These are phyloP conservation scores for Lathronympha strigana DNA, from an alignment of 2,888 invertebrate species.

Conservation along the genomic window DNA sequence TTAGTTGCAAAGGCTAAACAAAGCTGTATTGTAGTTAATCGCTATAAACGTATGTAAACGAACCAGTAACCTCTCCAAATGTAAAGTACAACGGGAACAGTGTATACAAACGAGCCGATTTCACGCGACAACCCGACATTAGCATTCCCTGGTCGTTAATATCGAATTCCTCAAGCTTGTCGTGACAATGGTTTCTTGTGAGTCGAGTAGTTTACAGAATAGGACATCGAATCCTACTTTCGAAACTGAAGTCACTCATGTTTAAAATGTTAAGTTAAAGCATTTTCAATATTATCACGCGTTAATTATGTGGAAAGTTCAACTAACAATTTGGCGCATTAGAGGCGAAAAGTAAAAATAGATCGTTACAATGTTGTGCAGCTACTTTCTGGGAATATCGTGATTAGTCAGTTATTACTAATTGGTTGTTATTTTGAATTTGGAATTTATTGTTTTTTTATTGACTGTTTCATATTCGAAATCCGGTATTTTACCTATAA, in stretches of 20 bases:
- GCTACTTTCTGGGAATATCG: slow-evolving; percentile 25
- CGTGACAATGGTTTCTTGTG: slow-evolving; percentile 57
- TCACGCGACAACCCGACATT: slow-evolving; percentile 56
- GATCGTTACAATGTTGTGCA: slow-evolving; percentile 33
- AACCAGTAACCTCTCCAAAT: slow-evolving; percentile 42
- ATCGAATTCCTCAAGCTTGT: slow-evolving; percentile 61
- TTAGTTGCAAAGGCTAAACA: slow-evolving; percentile 17
- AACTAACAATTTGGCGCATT: background rate
- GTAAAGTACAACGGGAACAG: slow-evolving; percentile 47
- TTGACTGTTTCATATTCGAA: background rate
- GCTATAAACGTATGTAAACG: slow-evolving; percentile 34
- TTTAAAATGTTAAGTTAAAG: background rate
- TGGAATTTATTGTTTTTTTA: slow-evolving; percentile 22
- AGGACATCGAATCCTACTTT: slow-evolving; percentile 44
- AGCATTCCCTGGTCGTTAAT: slow-evolving; percentile 59
- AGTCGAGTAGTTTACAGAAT: slow-evolving; percentile 60
- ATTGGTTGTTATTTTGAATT: slow-evolving; percentile 24
- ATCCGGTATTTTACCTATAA: too few relatives aligned
- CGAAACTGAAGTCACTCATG: slow-evolving; percentile 5
- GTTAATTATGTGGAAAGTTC: background rate
- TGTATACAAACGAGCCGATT: slow-evolving; percentile 57
- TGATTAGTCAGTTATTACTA: slow-evolving; percentile 23
- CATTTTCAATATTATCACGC: background rate
- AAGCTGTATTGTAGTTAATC: slow-evolving; percentile 28
- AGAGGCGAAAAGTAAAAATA: slow-evolving; percentile 28